Percentiles rank a stretch among this genome's conserved stretches.
These are phyloP conservation scores for Heliangelus exortis DNA, from an alignment of 2,797 vertebrate species.

Conservation along the genomic window DNA sequence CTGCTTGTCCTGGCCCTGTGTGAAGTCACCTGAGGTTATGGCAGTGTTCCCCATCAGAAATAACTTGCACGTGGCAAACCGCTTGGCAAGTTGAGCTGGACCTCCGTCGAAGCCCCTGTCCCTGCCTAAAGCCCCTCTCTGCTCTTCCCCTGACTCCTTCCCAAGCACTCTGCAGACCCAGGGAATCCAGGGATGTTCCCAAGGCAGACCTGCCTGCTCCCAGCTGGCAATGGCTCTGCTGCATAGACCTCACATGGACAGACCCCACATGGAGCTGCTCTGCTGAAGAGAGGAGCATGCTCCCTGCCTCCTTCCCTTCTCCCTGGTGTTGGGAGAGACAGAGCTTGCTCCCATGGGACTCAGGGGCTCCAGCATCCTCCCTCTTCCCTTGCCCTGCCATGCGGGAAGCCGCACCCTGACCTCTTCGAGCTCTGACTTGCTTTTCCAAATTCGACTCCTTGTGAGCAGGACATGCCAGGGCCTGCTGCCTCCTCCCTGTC, in stretches of 20 bases:
- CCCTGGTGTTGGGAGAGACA: not conserved
- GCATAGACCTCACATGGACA: not conserved
- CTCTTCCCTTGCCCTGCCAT: not conserved
- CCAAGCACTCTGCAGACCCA: not conserved
- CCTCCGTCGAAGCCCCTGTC: not conserved
- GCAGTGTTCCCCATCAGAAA: too few species aligned
- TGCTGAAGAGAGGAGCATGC: not conserved
- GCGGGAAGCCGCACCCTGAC: conserved; percentile 71
- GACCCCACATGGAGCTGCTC: not conserved
- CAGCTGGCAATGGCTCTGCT: not conserved
- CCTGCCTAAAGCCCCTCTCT: accelerated
- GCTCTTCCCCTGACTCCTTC: not conserved
- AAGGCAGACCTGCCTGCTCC: not conserved
- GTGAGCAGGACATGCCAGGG: conserved; percentile 60
- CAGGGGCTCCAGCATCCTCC: not conserved
- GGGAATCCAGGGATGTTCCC: not conserved
- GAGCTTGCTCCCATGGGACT: not conserved
- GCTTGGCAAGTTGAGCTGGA: not conserved
- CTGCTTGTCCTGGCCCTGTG: not conserved
- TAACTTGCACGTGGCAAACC: accelerated
- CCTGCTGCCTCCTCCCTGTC: conserved; percentile 60
- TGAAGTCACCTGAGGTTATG: too few species aligned
- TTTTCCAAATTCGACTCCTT: conserved; percentile 60
- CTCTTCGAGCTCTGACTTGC: conserved; percentile 76
- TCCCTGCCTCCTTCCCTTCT: not conserved